Conservation (phyloP, 2,797 vertebrate genomes). For the Poecile montanus region DNA sequence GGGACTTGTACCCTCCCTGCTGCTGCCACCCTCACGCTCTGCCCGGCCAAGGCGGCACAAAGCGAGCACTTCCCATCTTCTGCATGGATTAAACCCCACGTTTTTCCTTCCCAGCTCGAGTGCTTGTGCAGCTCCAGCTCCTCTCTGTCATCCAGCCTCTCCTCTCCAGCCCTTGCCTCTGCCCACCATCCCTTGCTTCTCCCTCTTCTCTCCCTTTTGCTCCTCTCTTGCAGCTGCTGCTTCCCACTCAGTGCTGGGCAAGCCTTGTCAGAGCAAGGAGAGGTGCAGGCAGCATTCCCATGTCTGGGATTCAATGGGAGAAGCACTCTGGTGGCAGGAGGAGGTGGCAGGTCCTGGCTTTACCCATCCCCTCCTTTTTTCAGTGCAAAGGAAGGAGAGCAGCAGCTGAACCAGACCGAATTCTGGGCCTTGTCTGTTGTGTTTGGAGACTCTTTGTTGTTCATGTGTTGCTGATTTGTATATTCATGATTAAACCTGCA, state of each 20-base stretch:
- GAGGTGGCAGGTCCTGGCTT: neutral
- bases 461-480: slow-evolving; percentile 35
- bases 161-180: neutral
- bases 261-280: neutral
- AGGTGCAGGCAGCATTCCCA: neutral
- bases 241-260: fast-evolving
- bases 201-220: neutral
- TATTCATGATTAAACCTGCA: slow-evolving; percentile 50
- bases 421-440: neutral
- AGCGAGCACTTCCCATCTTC: neutral
- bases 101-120: neutral
- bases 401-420: neutral
- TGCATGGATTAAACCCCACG: neutral
- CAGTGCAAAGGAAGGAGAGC: neutral
- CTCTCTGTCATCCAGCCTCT: neutral
- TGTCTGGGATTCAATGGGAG: neutral
- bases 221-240: neutral
- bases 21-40: fast-evolving
- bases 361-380: neutral
- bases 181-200: neutral
- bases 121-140: neutral
- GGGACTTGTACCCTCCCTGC: neutral
- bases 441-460: neutral
- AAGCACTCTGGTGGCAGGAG: neutral
- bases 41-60: neutral